Evolutionary conservation across 2,797 vertebrate species (phyloP).

Genomic region (Lemur catta): DNA sequence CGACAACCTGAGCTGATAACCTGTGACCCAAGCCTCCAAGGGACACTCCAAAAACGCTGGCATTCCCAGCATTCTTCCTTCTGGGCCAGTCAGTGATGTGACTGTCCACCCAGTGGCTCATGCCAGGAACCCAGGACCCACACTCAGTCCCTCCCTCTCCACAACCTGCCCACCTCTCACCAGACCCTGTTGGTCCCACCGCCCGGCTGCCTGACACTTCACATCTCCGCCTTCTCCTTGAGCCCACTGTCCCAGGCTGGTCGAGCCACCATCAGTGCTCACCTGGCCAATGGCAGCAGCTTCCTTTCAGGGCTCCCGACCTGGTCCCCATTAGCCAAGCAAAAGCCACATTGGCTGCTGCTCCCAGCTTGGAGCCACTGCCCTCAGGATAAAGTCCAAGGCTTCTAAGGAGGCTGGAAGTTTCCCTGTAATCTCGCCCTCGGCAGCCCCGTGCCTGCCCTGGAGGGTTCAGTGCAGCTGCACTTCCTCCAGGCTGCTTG

Average conservation of each 20-base stretch:
- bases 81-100: background rate
- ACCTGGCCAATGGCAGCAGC: background rate
- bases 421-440: background rate
- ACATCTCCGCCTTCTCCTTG: background rate
- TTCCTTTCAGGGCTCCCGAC: background rate
- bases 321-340: background rate
- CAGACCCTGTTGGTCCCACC: rapidly evolving
- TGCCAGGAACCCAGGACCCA: background rate
- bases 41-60: rapidly evolving
- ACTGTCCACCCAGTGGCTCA: background rate
- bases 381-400: constrained; percentile 46
- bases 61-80: background rate
- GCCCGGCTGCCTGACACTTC: background rate
- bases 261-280: background rate
- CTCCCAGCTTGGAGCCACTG: background rate
- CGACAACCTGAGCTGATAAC: background rate
- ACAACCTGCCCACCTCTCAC: rapidly evolving
- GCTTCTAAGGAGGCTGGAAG: background rate
- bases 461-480: background rate
- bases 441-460: rapidly evolving
- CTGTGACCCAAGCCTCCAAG: background rate
- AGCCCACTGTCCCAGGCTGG: background rate
- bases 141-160: background rate
- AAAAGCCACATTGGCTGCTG: background rate
- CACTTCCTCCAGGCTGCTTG: background rate